phyloP scores from a whole-genome alignment of 35 echinoderm and acorn worm species.

The Lytechinus variegatus region DNA sequence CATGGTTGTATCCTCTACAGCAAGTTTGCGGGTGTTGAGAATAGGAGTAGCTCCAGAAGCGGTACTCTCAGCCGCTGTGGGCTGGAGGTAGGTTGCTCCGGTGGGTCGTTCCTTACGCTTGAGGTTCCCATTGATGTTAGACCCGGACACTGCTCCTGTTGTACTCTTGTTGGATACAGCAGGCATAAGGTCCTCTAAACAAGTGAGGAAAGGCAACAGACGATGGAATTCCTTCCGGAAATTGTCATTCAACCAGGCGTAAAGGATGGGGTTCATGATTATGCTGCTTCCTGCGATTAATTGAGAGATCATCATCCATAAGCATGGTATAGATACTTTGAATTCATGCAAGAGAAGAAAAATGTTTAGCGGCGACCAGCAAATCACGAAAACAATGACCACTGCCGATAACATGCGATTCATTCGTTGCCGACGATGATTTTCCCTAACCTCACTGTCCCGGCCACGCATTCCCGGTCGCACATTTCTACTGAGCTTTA shows the following conservation, averaged over 20 bases:
- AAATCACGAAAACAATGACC: constrained; percentile 83
- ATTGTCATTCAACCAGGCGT: constrained; percentile 95
- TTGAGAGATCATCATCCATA: constrained; percentile 15
- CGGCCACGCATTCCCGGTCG: constrained; percentile 73
- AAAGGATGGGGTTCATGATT: constrained; percentile 78
- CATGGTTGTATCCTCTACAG: constrained; percentile 40
- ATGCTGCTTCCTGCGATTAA: constrained; percentile 65
- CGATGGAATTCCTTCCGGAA: constrained; percentile 91
- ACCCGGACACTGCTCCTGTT: neutral
- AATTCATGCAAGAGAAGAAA: constrained; percentile 50
- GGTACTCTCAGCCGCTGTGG: constrained; percentile 75
- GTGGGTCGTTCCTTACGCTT: constrained; percentile 57
- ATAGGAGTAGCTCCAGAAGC: constrained; percentile 32
- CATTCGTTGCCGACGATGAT: constrained; percentile 70
- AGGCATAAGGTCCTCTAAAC: constrained; percentile 58
- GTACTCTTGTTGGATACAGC: constrained; percentile 17
- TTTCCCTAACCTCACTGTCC: constrained; percentile 79
- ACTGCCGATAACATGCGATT: constrained; percentile 92
- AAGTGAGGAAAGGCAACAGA: constrained; percentile 72
- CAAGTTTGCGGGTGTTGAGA: constrained; percentile 26
- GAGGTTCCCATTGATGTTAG: constrained; percentile 27
- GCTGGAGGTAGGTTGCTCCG: constrained; percentile 76
- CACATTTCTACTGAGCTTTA: constrained; percentile 79
- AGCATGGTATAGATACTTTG: neutral
- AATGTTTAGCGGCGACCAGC: constrained; percentile 86